Conservation (phyloP, 2,797 vertebrate genomes). For the Gallinago solitaria region DNA sequence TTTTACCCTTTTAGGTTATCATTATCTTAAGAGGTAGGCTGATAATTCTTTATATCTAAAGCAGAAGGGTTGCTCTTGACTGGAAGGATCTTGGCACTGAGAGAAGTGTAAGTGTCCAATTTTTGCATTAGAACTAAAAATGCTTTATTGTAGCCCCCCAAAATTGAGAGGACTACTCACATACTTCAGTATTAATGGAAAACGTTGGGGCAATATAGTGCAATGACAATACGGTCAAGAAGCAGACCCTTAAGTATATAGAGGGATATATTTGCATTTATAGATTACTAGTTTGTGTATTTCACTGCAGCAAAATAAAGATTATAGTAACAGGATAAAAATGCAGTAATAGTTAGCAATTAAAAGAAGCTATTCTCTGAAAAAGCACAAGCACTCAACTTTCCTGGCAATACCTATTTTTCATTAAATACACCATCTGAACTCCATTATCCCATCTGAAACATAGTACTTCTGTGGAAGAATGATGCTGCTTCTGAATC, state of each 20-base stretch:
- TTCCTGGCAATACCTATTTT: not conserved
- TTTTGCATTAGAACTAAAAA: slow-evolving; percentile 26
- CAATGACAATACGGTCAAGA: not conserved
- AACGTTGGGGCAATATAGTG: not conserved
- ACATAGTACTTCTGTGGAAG: not conserved
- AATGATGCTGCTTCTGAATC: not conserved
- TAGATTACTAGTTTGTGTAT: not conserved
- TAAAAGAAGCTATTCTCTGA: not conserved
- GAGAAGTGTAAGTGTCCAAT: not conserved
- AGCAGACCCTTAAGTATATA: not conserved
- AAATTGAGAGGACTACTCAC: not conserved
- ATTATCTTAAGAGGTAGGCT: slow-evolving; percentile 21
- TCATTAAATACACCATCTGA: not conserved
- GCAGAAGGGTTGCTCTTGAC: not conserved
- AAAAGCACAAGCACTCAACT: not conserved
- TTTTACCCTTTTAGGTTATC: slow-evolving; percentile 30
- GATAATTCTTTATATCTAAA: slow-evolving; percentile 13
- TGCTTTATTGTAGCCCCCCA: not conserved
- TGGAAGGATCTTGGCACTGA: slow-evolving; percentile 26
- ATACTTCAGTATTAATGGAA: not conserved
- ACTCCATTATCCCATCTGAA: not conserved
- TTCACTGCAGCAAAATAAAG: not conserved
- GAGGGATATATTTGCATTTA: not conserved
- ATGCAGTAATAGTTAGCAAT: not conserved
- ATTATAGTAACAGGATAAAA: not conserved